Percentiles rank a stretch among this genome's conserved stretches.
Evolutionary conservation across 2,888 invertebrate species (phyloP).

Genomic region (Listrodromus nycthemerus): DNA sequence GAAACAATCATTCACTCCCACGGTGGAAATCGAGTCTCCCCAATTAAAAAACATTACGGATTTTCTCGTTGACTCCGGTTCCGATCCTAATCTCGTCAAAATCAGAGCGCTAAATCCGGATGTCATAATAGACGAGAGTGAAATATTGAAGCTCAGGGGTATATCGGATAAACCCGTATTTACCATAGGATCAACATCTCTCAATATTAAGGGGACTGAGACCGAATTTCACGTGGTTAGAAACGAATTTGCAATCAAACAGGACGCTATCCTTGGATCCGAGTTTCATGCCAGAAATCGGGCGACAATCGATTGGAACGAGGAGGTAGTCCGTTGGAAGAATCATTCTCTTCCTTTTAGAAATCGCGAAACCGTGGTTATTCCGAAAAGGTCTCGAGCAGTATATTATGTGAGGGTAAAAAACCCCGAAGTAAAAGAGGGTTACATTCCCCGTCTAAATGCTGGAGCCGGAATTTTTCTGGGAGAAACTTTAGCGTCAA

Average conservation of each 20-base stretch:
- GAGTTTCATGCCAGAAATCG: slow-evolving; percentile 23
- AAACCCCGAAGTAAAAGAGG: slow-evolving; percentile 12
- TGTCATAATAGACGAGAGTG: slow-evolving; percentile 1
- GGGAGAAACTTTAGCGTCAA: not conserved
- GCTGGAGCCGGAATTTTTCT: not conserved
- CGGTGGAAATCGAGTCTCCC: not conserved
- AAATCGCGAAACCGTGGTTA: not conserved
- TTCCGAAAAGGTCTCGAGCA: not conserved
- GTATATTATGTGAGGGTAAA: not conserved
- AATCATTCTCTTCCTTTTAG: not conserved
- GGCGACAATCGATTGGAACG: slow-evolving; percentile 15
- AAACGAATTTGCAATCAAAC: not conserved
- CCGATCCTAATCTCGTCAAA: slow-evolving; percentile 22
- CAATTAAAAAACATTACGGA: slow-evolving; percentile 2
- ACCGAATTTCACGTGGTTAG: no score
- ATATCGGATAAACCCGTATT: slow-evolving; percentile 10
- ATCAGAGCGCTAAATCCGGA: not conserved
- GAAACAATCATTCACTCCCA: no score
- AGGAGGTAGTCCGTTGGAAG: not conserved
- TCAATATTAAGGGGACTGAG: no score
- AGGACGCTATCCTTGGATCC: slow-evolving; percentile 28
- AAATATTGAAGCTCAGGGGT: not conserved
- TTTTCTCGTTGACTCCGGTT: slow-evolving; percentile 26
- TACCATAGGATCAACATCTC: no score
- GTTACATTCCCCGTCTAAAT: slow-evolving; percentile 14